phyloP scores from a whole-genome alignment of 1,140 invertebrate species.

The Mycetomoellerius zeteki region DNA sequence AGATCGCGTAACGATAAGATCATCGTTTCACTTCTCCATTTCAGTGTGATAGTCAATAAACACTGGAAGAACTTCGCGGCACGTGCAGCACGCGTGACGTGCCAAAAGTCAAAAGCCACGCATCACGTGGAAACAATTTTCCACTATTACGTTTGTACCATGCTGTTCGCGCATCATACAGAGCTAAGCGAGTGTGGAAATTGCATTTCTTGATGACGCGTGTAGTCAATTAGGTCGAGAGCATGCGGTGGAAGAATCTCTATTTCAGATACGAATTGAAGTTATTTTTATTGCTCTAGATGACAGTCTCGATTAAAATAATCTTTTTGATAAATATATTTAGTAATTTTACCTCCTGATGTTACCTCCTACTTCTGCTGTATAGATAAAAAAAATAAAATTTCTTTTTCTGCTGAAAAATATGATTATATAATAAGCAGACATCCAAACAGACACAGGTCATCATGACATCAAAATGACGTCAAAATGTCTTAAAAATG shows the following conservation, averaged over 20 bases:
- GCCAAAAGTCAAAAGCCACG: conserved; percentile 48
- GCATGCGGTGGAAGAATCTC: neutral
- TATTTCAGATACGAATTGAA: neutral
- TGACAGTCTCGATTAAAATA: neutral
- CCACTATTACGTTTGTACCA: conserved; percentile 39
- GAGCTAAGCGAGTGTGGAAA: conserved; percentile 47
- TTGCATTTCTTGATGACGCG: conserved; percentile 46
- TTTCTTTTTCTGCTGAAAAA: neutral
- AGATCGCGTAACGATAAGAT: conserved; percentile 48
- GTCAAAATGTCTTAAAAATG: too few species aligned
- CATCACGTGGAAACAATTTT: conserved; percentile 50
- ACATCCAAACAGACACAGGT: neutral
- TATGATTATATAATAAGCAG: too few species aligned
- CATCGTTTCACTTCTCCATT: conserved; percentile 51
- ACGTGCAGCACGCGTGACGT: conserved; percentile 34
- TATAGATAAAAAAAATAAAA: neutral
- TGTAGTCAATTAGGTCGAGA: conserved; percentile 34
- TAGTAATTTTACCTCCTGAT: neutral
- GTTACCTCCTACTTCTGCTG: neutral
- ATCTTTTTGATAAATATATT: neutral
- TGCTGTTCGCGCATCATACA: conserved; percentile 50
- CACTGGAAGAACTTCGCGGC: conserved; percentile 10
- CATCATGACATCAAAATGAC: too few species aligned
- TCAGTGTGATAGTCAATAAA: conserved; percentile 55
- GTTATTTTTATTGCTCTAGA: neutral